Evolutionary conservation across 2,797 vertebrate species (phyloP).

Genomic region (Chiroxiphia lanceolata): DNA sequence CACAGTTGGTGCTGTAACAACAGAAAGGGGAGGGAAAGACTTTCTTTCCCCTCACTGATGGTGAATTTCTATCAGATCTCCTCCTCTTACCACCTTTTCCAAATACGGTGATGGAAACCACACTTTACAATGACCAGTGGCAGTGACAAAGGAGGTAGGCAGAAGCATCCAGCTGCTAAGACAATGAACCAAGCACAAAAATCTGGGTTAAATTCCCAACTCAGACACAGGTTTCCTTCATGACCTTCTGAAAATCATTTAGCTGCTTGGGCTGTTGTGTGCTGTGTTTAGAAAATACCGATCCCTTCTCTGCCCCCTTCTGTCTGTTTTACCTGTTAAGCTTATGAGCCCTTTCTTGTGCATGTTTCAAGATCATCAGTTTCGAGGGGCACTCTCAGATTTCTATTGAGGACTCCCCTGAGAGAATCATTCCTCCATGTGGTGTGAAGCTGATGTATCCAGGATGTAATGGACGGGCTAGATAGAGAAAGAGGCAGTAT

Average conservation of each 20-base stretch:
- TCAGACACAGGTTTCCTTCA: not conserved
- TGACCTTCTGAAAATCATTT: not conserved
- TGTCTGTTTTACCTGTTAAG: not conserved
- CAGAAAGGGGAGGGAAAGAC: not conserved
- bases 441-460: not conserved
- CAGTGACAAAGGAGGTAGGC: not conserved
- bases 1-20: not conserved
- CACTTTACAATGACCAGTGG: not conserved
- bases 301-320: not conserved
- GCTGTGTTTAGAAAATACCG: not conserved
- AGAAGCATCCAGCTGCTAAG: not conserved
- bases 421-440: not conserved
- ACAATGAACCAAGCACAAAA: not conserved
- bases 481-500: not conserved
- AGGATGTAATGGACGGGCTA: not conserved
- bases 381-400: constrained; percentile 11
- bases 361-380: not conserved
- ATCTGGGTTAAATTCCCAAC: not conserved
- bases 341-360: not conserved
- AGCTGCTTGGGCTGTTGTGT: not conserved
- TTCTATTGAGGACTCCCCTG: constrained; percentile 1
- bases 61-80: not conserved
- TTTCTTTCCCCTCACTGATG: not conserved
- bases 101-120: not conserved
- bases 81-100: not conserved